phyloP scores from a whole-genome alignment of 2,888 invertebrate genomes.

The Prionchulus punctatus region DNA sequence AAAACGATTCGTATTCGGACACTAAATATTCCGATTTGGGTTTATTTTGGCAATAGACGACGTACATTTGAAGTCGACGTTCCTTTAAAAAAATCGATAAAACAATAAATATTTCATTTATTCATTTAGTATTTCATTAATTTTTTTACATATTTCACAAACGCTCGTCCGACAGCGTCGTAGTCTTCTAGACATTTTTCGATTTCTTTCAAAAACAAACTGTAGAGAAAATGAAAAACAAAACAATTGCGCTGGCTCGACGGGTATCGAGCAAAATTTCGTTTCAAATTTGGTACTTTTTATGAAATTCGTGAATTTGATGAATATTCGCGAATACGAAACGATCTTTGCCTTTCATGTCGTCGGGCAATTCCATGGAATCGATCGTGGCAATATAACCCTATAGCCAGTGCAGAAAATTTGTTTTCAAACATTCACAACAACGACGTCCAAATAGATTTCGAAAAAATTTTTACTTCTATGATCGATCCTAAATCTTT shows the following conservation, averaged over 20 bases:
- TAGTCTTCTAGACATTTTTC: slow-evolving; percentile 71
- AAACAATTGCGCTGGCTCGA: no score
- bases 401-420: slow-evolving; percentile 49
- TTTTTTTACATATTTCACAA: slow-evolving; percentile 40
- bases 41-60: slow-evolving; percentile 95
- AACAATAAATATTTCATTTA: no score
- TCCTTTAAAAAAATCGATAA: slow-evolving; percentile 57
- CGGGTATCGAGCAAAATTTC: no score
- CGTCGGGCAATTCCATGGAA: slow-evolving; percentile 46
- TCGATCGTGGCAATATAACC: slow-evolving; percentile 39
- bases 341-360: slow-evolving; percentile 61
- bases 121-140: no score
- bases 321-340: slow-evolving; percentile 96
- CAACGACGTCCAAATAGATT: no score
- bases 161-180: slow-evolving; percentile 52
- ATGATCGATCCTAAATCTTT: slow-evolving; percentile 69
- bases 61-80: slow-evolving; percentile 83
- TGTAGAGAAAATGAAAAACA: no score
- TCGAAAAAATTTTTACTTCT: slow-evolving; percentile 39
- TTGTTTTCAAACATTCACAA: neutral
- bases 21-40: slow-evolving; percentile 95
- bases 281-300: no score
- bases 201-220: slow-evolving; percentile 71
- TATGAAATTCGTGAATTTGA: slow-evolving; percentile 91
- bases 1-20: slow-evolving; percentile 22